Percentiles rank a stretch among this genome's conserved stretches.
These are phyloP conservation scores for Melikaiella ostensackeni DNA, from an alignment of 2,888 invertebrate species.

Conservation along the genomic window DNA sequence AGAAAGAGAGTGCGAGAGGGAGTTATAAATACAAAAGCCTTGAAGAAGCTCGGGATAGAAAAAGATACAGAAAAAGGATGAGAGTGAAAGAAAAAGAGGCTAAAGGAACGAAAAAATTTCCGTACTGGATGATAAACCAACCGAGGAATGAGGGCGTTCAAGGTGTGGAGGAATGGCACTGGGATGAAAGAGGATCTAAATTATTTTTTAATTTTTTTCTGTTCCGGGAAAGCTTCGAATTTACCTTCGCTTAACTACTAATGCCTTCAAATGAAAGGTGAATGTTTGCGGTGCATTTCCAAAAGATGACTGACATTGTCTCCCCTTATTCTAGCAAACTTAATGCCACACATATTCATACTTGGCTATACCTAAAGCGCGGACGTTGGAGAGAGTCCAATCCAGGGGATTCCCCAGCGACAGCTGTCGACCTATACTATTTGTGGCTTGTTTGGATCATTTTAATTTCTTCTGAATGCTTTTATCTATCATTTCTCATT, in stretches of 20 bases:
- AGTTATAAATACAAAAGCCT: conserved; percentile 43
- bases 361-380: background rate
- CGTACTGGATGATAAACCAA: conserved; percentile 11
- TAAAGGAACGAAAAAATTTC: conserved; percentile 29
- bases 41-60: conserved; percentile 42
- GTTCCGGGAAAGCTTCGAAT: conserved; percentile 40
- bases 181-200: conserved; percentile 66
- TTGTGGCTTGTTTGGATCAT: background rate
- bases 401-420: background rate
- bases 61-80: conserved; percentile 46
- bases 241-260: background rate
- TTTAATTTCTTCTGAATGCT: background rate
- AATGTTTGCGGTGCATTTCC: background rate
- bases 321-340: no score
- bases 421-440: background rate
- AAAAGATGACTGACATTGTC: no score
- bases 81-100: conserved; percentile 47
- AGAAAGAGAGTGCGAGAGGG: conserved; percentile 34
- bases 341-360: background rate
- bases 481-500: background rate
- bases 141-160: conserved; percentile 30
- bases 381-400: background rate
- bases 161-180: conserved; percentile 44
- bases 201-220: conserved; percentile 68
- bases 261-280: background rate